A percentile compares a stretch with the other conserved stretches of the same genome.
These are phyloP conservation scores for Todiramphus saurophagus DNA, from an alignment of 2,113 vertebrate genomes.

Conservation along the genomic window DNA sequence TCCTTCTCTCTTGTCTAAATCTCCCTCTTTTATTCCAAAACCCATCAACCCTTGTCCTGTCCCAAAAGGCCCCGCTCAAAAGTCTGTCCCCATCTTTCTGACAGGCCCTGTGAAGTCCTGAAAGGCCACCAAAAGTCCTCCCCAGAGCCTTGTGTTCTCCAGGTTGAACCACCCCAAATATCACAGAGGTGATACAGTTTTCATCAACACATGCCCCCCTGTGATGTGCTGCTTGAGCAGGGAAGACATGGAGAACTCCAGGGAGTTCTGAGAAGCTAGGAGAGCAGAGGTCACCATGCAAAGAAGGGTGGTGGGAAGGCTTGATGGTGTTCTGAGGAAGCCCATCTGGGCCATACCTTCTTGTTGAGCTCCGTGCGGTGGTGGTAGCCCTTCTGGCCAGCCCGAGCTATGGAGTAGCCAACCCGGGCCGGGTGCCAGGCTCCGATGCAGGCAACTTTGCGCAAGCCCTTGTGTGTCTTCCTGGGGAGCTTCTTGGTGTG, in stretches of 20 bases:
- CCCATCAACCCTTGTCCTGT: background rate
- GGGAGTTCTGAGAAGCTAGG: background rate
- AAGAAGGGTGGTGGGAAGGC: background rate
- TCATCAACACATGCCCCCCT: background rate
- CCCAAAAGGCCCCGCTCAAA: background rate
- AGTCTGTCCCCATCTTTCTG: background rate
- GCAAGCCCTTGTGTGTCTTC: conserved; percentile 82
- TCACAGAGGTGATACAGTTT: rapidly evolving
- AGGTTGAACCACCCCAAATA: background rate
- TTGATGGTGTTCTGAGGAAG: background rate
- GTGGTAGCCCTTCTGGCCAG: conserved; percentile 85
- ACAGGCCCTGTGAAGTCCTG: background rate
- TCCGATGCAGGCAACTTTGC: conserved; percentile 83
- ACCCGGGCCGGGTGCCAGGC: conserved; percentile 84
- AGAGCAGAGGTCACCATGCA: rapidly evolving
- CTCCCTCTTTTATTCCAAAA: background rate
- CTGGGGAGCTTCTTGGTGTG: conserved; percentile 82
- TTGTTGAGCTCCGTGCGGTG: conserved; percentile 85
- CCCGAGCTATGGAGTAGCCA: conserved; percentile 80
- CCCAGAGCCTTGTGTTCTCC: background rate
- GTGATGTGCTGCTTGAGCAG: background rate
- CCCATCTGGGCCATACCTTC: conserved; percentile 58
- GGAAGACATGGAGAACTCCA: rapidly evolving
- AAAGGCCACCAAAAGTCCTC: background rate
- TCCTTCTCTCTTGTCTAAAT: background rate